Conservation (phyloP, 1,140 invertebrate genomes). For the Bombus waltoni region DNA sequence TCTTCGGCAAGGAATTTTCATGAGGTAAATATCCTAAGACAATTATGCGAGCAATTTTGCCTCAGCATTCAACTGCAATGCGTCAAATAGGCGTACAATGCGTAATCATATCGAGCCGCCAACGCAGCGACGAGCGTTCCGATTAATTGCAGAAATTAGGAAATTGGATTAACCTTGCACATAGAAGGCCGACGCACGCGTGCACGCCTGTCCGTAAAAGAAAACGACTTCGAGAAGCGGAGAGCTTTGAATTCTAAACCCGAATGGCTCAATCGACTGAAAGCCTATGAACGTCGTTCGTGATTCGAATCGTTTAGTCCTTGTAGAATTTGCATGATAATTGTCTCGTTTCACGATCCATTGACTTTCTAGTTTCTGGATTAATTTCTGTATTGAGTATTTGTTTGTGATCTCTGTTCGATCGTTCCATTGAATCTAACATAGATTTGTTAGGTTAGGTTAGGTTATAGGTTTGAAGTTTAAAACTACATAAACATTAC, state of each 20-base stretch:
- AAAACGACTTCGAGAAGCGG: not conserved
- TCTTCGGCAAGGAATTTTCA: not conserved
- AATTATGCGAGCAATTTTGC: constrained; percentile 7
- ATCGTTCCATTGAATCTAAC: not conserved
- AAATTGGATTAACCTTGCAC: constrained; percentile 72
- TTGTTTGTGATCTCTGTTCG: not conserved
- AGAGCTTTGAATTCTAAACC: not conserved
- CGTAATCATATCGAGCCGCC: not conserved
- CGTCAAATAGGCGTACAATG: not conserved
- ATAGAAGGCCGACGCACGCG: no score
- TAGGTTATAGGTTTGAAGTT: not conserved
- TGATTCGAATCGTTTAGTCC: constrained; percentile 17
- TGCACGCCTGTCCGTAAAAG: not conserved
- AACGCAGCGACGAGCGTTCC: constrained; percentile 10
- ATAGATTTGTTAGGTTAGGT: not conserved
- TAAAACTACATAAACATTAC: not conserved
- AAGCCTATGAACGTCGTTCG: not conserved
- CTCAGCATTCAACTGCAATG: not conserved
- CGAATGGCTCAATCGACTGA: not conserved
- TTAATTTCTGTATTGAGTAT: no score
- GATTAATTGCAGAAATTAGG: constrained; percentile 72
- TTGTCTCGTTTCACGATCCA: not conserved
- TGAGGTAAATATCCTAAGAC: not conserved
- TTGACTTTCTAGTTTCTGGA: not conserved
- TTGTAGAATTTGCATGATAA: not conserved